Percentiles rank a stretch among this genome's conserved stretches.
phyloP scores from a whole-genome alignment of 1,140 invertebrate genomes.

The Globodera rostochiensis region DNA sequence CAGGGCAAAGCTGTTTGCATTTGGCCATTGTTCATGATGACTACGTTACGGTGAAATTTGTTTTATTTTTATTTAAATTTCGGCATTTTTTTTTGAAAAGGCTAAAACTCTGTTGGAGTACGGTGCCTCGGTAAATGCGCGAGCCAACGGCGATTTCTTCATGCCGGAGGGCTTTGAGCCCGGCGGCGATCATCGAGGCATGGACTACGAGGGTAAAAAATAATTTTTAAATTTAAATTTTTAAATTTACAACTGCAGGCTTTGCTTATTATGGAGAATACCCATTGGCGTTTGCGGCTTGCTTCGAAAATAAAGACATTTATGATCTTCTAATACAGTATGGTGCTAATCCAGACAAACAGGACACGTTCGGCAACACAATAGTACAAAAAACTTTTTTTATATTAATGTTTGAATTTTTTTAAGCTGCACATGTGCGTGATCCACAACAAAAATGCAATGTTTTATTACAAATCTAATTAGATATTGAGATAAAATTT shows the following conservation, averaged over 20 bases:
- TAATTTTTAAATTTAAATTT: not conserved
- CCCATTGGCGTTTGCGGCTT: constrained; percentile 92
- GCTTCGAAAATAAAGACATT: constrained; percentile 92
- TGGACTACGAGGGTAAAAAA: constrained; percentile 80
- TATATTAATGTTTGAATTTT: not conserved
- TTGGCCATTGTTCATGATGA: constrained; percentile 93
- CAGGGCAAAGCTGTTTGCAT: constrained; percentile 86
- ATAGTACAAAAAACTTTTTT: not conserved
- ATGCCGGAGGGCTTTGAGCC: constrained; percentile 79
- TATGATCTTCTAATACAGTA: constrained; percentile 82
- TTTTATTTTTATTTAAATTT: too few species aligned
- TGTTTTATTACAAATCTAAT: constrained; percentile 56
- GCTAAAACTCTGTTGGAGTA: constrained; percentile 72
- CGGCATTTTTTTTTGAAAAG: constrained; percentile 67
- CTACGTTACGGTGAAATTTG: constrained; percentile 83
- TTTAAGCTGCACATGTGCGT: constrained; percentile 88
- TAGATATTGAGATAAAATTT: too few species aligned
- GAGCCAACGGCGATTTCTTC: constrained; percentile 79
- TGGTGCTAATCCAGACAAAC: constrained; percentile 86
- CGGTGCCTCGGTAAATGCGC: constrained; percentile 85
- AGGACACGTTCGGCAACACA: constrained; percentile 81
- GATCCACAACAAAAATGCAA: constrained; percentile 88
- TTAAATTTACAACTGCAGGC: constrained; percentile 39
- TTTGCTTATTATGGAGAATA: constrained; percentile 75
- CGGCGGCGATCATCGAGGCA: constrained; percentile 74